These are phyloP conservation scores for Trissolcus brochymenae DNA, from an alignment of 2,888 invertebrate genomes.

Conservation along the genomic window DNA sequence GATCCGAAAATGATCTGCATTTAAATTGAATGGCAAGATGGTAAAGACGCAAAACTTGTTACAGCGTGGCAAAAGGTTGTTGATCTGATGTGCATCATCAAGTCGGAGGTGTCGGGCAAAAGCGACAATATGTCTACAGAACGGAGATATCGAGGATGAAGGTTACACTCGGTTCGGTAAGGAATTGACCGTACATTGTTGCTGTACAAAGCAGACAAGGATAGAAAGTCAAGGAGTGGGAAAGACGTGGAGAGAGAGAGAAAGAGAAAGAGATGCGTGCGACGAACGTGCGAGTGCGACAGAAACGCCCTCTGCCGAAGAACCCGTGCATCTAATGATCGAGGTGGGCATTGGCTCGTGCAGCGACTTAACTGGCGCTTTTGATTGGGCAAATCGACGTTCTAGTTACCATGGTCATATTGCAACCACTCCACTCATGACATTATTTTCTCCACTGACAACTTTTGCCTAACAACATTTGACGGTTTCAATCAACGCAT, in stretches of 20 bases:
- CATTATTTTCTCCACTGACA: conserved; percentile 24
- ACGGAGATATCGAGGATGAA: conserved; percentile 52
- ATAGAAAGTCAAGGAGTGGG: conserved; percentile 35
- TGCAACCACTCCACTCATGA: conserved; percentile 34
- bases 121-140: conserved; percentile 58
- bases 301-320: conserved; percentile 34
- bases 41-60: no score
- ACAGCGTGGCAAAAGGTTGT: no score
- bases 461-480: conserved; percentile 29
- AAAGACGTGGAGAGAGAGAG: conserved; percentile 29
- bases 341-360: conserved; percentile 53
- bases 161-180: conserved; percentile 49
- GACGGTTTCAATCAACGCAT: conserved; percentile 46
- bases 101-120: conserved; percentile 36
- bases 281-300: conserved; percentile 20
- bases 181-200: conserved; percentile 52
- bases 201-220: conserved; percentile 51
- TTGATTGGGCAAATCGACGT: conserved; percentile 56
- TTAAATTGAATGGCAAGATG: no score
- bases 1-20: no score
- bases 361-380: conserved; percentile 51
- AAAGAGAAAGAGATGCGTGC: not conserved
- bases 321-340: conserved; percentile 49
- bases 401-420: conserved; percentile 50
- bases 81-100: not conserved